Evolutionary conservation across 2,888 invertebrate species (phyloP).

Genomic region (Cyaniris semiargus): DNA sequence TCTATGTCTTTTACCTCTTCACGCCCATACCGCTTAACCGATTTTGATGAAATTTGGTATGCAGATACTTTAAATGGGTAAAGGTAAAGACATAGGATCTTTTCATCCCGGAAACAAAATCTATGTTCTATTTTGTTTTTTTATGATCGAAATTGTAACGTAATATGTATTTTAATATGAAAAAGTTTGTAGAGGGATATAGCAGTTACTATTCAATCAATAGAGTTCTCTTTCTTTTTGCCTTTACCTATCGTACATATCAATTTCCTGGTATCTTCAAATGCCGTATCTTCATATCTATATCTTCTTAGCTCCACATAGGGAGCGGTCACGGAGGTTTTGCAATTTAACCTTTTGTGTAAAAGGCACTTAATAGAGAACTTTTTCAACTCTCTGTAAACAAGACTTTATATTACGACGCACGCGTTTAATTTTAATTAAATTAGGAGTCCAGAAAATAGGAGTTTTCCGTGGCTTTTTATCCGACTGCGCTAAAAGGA

Average conservation of each 20-base stretch:
- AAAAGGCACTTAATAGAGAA: conserved; percentile 27
- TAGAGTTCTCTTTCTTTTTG: no score
- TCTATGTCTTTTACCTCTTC: no score
- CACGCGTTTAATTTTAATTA: conserved; percentile 10
- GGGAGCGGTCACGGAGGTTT: conserved; percentile 21
- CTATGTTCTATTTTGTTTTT: no score
- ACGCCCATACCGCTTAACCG: no score
- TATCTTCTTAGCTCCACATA: not conserved
- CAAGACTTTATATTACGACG: conserved; percentile 11
- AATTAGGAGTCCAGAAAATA: not conserved
- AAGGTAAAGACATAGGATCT: no score
- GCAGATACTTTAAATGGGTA: no score
- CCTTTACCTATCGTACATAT: not conserved
- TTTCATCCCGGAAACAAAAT: no score
- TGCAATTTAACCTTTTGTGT: conserved; percentile 21
- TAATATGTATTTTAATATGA: no score
- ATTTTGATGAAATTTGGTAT: no score
- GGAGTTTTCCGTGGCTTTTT: not conserved
- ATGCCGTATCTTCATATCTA: conserved; percentile 4
- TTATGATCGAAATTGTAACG: no score
- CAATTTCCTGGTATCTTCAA: not conserved
- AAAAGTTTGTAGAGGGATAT: no score
- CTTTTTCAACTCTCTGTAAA: conserved; percentile 12
- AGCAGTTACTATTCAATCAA: no score
- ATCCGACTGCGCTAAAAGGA: not conserved